Conservation (phyloP, 2,797 vertebrate species). For the Dallia pectoralis region DNA sequence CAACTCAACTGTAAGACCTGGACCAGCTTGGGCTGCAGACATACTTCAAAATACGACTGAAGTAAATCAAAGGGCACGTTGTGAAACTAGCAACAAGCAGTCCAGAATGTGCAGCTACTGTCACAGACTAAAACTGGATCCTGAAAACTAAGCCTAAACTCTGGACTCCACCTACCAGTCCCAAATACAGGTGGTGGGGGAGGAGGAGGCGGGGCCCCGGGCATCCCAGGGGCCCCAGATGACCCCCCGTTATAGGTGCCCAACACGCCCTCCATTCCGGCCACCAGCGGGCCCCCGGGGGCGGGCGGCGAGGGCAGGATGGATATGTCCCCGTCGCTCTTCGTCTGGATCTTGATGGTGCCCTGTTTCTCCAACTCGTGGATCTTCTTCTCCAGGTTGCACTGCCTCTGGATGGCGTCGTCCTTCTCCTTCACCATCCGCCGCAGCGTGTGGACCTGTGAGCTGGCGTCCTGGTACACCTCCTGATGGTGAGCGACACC, state of each 20-base stretch:
- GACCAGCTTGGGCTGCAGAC: not conserved
- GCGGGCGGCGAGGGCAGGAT: conserved; percentile 61
- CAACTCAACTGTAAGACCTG: not conserved
- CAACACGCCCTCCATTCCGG: conserved; percentile 26
- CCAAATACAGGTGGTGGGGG: conserved; percentile 74
- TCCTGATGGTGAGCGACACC: conserved; percentile 69
- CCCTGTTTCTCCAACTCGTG: conserved; percentile 77
- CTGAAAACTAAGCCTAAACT: not conserved
- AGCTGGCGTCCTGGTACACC: conserved; percentile 86
- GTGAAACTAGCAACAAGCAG: not conserved
- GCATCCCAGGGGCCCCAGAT: conserved; percentile 38
- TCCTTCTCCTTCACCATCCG: conserved; percentile 93
- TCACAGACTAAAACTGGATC: not conserved
- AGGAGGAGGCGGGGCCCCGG: conserved; percentile 75
- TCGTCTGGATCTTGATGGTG: conserved; percentile 78
- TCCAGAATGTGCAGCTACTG: not conserved
- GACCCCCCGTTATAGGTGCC: conserved; percentile 31
- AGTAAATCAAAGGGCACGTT: not conserved
- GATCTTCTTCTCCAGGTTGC: conserved; percentile 82
- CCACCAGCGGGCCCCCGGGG: conserved; percentile 17
- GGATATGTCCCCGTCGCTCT: conserved; percentile 76
- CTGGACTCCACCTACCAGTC: conserved; percentile 54
- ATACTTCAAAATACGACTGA: not conserved
- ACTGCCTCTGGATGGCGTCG: conserved; percentile 85
- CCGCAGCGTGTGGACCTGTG: conserved; percentile 87